Percentiles rank a stretch among this genome's conserved stretches.
These are phyloP conservation scores for Odobenus rosmarus DNA, from an alignment of 2,113 vertebrate genomes.

Conservation along the genomic window DNA sequence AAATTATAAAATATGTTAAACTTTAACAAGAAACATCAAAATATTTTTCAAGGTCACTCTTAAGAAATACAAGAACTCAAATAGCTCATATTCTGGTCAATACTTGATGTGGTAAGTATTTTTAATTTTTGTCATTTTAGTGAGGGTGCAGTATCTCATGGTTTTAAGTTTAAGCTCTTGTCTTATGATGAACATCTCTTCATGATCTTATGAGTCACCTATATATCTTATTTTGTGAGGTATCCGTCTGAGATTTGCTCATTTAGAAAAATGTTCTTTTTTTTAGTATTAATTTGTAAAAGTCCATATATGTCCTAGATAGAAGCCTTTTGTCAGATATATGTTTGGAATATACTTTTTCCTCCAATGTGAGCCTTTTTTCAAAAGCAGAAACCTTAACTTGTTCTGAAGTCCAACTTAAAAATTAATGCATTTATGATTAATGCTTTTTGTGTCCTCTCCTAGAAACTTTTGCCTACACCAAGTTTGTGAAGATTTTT, in stretches of 20 bases:
- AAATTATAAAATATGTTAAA: not conserved
- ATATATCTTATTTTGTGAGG: not conserved
- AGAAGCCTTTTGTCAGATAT: not conserved
- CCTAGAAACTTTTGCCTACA: not conserved
- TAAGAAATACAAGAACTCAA: not conserved
- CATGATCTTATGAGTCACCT: not conserved
- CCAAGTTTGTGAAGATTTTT: not conserved
- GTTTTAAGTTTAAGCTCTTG: not conserved
- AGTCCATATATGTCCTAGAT: not conserved
- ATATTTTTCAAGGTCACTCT: not conserved
- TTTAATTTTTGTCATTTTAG: not conserved
- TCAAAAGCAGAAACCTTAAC: not conserved
- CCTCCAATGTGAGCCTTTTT: not conserved
- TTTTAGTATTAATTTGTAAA: not conserved
- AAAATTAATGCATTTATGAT: not conserved
- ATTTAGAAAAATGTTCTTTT: not conserved
- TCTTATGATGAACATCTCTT: not conserved
- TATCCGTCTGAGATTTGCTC: not conserved
- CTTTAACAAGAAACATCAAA: not conserved
- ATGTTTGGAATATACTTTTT: not conserved
- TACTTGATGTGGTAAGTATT: not conserved
- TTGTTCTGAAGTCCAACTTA: not conserved
- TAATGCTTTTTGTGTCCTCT: not conserved
- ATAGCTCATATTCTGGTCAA: not conserved
- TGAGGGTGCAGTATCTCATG: not conserved